Percentiles rank a stretch among this genome's conserved stretches.
These are phyloP conservation scores for Silurus asotus DNA, from an alignment of 2,113 vertebrate species.

Conservation along the genomic window DNA sequence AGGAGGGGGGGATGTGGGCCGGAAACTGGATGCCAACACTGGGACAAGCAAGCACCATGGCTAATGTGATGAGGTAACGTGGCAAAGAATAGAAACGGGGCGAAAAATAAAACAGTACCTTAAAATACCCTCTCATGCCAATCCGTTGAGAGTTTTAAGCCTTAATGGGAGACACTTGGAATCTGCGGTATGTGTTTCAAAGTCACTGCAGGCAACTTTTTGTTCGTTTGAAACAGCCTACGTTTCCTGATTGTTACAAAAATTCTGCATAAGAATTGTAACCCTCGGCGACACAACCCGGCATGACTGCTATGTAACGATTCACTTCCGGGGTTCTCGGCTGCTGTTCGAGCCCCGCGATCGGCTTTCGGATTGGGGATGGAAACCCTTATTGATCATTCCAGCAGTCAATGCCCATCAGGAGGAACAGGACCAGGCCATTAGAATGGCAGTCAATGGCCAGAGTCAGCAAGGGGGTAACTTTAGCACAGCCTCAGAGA, in stretches of 20 bases:
- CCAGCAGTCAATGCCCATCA: conserved; percentile 77
- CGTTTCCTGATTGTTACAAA: not conserved
- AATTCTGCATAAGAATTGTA: not conserved
- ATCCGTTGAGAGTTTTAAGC: not conserved
- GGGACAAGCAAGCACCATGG: conserved; percentile 69
- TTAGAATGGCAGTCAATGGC: conserved; percentile 78
- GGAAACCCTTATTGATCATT: conserved; percentile 72
- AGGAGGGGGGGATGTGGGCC: conserved; percentile 19
- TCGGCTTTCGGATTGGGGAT: conserved; percentile 49
- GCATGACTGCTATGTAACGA: conserved; percentile 20
- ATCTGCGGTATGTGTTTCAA: not conserved
- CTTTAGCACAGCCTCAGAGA: conserved; percentile 71
- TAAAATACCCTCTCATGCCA: conserved; percentile 69
- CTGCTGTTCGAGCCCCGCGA: conserved; percentile 25
- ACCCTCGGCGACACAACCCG: conserved; percentile 2
- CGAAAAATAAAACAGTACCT: conserved; percentile 68
- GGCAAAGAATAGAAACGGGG: conserved; percentile 74
- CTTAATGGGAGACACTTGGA: not conserved
- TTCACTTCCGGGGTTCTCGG: conserved; percentile 49
- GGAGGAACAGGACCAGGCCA: conserved; percentile 78
- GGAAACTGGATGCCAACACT: conserved; percentile 80
- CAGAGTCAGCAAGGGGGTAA: conserved; percentile 75
- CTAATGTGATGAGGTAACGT: conserved; percentile 79
- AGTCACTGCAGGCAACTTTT: not conserved
- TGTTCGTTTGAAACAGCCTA: not conserved